A percentile compares a stretch with the other conserved stretches of the same genome.
phyloP scores from a whole-genome alignment of 2,797 vertebrate species.

The Phoebastria nigripes region DNA sequence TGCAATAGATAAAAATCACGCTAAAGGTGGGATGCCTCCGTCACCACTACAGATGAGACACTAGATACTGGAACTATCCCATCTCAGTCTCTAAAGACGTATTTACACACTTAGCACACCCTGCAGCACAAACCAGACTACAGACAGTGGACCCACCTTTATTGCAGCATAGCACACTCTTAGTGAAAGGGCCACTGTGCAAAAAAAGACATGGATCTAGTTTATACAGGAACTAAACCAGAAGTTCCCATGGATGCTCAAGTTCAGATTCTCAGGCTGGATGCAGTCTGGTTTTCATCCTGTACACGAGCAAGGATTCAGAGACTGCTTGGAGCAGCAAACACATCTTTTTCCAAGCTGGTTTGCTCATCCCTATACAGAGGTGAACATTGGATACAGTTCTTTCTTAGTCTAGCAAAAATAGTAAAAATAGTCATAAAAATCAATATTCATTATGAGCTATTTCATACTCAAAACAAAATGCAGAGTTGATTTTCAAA shows the following conservation, averaged over 20 bases:
- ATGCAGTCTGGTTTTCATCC: background rate
- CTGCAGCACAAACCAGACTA: background rate
- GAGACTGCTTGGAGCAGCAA: background rate
- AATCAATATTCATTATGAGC: background rate
- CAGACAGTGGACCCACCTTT: background rate
- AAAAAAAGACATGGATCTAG: background rate
- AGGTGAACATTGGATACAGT: background rate
- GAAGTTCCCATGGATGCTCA: background rate
- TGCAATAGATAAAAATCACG: background rate
- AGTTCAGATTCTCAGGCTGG: background rate
- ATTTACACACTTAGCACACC: background rate
- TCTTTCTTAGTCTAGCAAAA: background rate
- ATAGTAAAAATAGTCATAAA: background rate
- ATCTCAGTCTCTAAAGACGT: background rate
- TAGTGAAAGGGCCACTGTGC: background rate
- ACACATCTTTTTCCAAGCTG: background rate
- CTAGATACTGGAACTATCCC: background rate
- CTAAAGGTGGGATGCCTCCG: background rate
- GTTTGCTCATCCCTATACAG: background rate
- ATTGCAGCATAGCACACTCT: background rate
- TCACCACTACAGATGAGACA: background rate
- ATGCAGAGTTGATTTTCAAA: slow-evolving; percentile 1
- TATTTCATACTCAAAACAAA: background rate
- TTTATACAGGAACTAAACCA: background rate
- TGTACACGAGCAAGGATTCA: background rate